Evolutionary conservation across 2,888 invertebrate species (phyloP).

Genomic region (Drosophila leonis): DNA sequence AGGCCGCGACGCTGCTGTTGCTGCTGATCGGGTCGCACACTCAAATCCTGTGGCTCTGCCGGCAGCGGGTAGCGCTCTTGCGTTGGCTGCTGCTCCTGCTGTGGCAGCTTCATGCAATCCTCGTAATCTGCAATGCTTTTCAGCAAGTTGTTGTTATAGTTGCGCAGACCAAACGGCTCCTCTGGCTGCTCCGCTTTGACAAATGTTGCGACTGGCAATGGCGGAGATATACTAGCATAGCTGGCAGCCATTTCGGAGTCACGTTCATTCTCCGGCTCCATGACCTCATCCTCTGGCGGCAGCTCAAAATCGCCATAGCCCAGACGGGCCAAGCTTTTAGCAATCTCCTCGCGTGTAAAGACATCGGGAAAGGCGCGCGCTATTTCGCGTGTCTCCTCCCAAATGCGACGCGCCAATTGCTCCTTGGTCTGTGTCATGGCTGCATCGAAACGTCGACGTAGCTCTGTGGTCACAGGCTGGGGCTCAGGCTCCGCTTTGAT

Average conservation of each 20-base stretch:
- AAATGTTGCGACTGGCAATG: background rate
- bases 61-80: conserved; percentile 15
- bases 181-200: conserved; percentile 58
- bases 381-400: conserved; percentile 83
- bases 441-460: conserved; percentile 63
- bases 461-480: conserved; percentile 55
- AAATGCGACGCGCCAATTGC: conserved; percentile 82
- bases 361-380: conserved; percentile 84
- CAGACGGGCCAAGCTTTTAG: conserved; percentile 79
- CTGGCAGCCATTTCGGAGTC: conserved; percentile 25
- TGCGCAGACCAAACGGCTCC: conserved; percentile 62
- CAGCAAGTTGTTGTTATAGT: conserved; percentile 78
- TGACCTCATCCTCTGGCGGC: conserved; percentile 64
- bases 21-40: conserved; percentile 43
- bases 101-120: conserved; percentile 73
- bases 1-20: conserved; percentile 65
- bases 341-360: conserved; percentile 84
- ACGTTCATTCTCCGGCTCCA: conserved; percentile 42
- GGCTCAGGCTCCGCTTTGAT: conserved; percentile 44
- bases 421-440: conserved; percentile 77
- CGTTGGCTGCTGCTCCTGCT: conserved; percentile 36
- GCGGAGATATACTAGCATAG: conserved; percentile 49
- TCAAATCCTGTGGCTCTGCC: conserved; percentile 83
- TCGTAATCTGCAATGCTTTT: conserved; percentile 83
- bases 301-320: conserved; percentile 82